Evolutionary conservation across 2,888 invertebrate genomes (phyloP).

Genomic region (Leptinotarsa juncta): DNA sequence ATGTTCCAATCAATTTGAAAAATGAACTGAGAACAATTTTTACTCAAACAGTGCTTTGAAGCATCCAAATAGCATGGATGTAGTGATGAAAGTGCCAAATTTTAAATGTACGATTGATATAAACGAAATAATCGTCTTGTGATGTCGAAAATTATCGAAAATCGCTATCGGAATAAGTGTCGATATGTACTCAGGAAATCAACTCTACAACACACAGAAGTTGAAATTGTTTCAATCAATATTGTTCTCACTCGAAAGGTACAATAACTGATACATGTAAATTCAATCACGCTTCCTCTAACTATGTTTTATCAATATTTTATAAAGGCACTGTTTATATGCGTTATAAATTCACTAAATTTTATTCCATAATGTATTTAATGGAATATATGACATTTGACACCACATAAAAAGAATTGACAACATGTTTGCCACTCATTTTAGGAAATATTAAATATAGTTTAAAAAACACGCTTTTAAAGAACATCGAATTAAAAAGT

Average conservation of each 20-base stretch:
- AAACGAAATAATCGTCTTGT: constrained; percentile 10
- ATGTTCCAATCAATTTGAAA: neutral
- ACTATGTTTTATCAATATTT: too few species aligned
- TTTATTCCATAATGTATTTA: too few species aligned
- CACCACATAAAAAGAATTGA: too few species aligned
- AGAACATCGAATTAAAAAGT: too few species aligned
- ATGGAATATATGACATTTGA: too few species aligned
- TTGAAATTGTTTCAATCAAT: neutral
- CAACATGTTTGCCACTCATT: too few species aligned
- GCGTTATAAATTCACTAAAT: too few species aligned
- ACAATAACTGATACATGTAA: neutral
- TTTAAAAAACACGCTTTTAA: too few species aligned
- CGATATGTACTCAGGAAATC: constrained; percentile 35
- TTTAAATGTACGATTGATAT: constrained; percentile 54
- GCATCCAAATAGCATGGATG: constrained; percentile 50
- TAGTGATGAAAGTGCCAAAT: constrained; percentile 66
- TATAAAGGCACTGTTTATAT: too few species aligned
- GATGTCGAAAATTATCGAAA: neutral
- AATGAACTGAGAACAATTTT: constrained; percentile 29
- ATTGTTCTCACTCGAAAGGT: neutral
- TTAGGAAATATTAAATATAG: too few species aligned
- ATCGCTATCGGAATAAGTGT: constrained; percentile 11
- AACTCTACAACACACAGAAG: neutral
- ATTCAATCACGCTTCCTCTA: neutral
- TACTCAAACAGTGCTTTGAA: constrained; percentile 40